phyloP scores from a whole-genome alignment of 2,113 vertebrate genomes.

The Chaetura pelagica region DNA sequence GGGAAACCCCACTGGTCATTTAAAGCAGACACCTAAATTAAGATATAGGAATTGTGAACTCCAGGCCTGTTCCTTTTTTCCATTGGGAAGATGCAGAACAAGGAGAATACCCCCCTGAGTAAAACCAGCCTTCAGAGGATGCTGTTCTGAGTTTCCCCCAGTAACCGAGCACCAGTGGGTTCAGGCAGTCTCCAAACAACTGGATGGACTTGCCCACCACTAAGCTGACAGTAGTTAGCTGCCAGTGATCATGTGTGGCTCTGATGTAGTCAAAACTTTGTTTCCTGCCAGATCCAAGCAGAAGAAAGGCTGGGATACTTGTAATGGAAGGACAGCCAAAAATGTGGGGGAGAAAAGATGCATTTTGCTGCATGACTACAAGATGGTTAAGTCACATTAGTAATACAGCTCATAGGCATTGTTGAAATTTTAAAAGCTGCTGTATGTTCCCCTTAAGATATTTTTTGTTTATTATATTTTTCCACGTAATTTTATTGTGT shows the following conservation, averaged over 20 bases:
- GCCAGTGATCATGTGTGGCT: not conserved
- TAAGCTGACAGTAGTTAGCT: too few species aligned
- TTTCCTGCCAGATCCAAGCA: not conserved
- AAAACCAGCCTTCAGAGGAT: not conserved
- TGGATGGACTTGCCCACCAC: not conserved
- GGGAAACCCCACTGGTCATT: not conserved
- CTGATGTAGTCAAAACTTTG: not conserved
- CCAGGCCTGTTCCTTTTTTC: not conserved
- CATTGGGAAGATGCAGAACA: rapidly evolving
- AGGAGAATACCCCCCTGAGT: not conserved
- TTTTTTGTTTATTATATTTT: not conserved
- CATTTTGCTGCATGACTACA: not conserved
- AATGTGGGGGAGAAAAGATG: not conserved
- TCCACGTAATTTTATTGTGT: not conserved
- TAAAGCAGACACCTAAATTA: not conserved
- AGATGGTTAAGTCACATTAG: not conserved
- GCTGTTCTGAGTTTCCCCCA: not conserved
- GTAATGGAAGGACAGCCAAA: not conserved
- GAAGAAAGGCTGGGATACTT: not conserved
- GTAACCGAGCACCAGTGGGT: not conserved
- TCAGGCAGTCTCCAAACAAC: too few species aligned
- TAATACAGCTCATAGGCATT: not conserved
- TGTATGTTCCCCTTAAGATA: not conserved
- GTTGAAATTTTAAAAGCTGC: not conserved
- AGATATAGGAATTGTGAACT: not conserved